These are phyloP conservation scores for Pteruthius melanotis DNA, from an alignment of 2,113 vertebrate genomes.

Conservation along the genomic window DNA sequence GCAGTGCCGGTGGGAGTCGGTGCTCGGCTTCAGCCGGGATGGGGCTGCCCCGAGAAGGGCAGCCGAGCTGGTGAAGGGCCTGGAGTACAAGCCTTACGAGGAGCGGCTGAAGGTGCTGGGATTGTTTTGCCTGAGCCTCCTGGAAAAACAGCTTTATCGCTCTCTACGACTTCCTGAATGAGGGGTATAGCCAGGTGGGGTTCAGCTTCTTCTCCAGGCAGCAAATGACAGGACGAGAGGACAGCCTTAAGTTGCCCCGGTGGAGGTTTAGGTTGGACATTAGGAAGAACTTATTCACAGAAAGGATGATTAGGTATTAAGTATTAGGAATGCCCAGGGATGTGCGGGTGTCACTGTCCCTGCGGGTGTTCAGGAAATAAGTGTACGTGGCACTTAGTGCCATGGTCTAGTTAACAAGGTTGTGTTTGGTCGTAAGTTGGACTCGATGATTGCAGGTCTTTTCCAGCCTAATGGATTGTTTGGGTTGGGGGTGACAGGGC, in stretches of 20 bases:
- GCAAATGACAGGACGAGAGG: no score
- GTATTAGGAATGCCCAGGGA: no score
- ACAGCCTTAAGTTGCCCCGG: not conserved
- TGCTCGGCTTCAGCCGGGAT: no score
- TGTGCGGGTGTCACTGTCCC: not conserved
- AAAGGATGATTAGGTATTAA: not conserved
- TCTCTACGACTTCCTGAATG: not conserved
- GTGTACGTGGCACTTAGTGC: not conserved
- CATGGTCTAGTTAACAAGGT: not conserved
- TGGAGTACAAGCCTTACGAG: not conserved
- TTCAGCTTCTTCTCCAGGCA: not conserved
- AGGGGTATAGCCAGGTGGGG: fast-evolving
- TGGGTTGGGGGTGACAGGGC: not conserved
- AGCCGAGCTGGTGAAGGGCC: not conserved
- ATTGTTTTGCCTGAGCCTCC: no score
- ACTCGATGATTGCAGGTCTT: not conserved
- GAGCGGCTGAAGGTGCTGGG: not conserved
- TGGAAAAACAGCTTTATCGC: not conserved
- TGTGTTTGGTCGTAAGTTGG: fast-evolving
- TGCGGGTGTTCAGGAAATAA: no score
- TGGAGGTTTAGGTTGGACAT: not conserved
- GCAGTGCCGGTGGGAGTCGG: not conserved
- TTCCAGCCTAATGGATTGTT: not conserved
- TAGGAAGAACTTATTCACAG: not conserved
- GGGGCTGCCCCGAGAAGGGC: not conserved